These are phyloP conservation scores for Euwallacea fornicatus DNA, from an alignment of 1,140 invertebrate genomes.

Conservation along the genomic window DNA sequence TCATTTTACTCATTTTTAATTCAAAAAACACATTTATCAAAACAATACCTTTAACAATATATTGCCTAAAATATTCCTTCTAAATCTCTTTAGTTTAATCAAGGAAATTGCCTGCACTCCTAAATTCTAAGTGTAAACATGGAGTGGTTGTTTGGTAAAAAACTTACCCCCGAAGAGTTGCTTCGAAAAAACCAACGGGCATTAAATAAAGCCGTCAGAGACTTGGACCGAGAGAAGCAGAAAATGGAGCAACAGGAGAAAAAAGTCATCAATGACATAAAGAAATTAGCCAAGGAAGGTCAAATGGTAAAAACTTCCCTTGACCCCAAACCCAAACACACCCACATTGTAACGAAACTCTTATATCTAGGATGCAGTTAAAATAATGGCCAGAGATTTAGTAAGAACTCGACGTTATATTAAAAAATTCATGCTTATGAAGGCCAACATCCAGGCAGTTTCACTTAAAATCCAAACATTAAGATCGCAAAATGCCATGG, in stretches of 20 bases:
- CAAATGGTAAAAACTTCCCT: conserved; percentile 80
- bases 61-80: too few relatives aligned
- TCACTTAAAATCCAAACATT: conserved; percentile 98
- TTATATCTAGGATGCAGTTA: conserved; percentile 80
- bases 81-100: too few relatives aligned
- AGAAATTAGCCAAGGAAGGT: conserved; percentile 98
- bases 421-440: conserved; percentile 99
- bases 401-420: conserved; percentile 94
- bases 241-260: conserved; percentile 99
- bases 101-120: too few relatives aligned
- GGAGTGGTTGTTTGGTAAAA: conserved; percentile 97
- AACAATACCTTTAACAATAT: too few relatives aligned
- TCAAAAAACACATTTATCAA: too few relatives aligned
- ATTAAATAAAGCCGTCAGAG: conserved; percentile 98
- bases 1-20: too few relatives aligned
- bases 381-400: conserved; percentile 99
- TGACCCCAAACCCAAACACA: too few relatives aligned
- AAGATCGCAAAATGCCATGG: conserved; percentile 98
- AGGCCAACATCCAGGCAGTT: conserved; percentile 99
- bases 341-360: background rate
- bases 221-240: conserved; percentile 89
- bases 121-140: conserved; percentile 56
- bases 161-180: conserved; percentile 97
- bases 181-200: conserved; percentile 97
- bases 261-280: conserved; percentile 97